phyloP scores from a whole-genome alignment of 2,113 vertebrate genomes.

The Aegotheles bennettii region DNA sequence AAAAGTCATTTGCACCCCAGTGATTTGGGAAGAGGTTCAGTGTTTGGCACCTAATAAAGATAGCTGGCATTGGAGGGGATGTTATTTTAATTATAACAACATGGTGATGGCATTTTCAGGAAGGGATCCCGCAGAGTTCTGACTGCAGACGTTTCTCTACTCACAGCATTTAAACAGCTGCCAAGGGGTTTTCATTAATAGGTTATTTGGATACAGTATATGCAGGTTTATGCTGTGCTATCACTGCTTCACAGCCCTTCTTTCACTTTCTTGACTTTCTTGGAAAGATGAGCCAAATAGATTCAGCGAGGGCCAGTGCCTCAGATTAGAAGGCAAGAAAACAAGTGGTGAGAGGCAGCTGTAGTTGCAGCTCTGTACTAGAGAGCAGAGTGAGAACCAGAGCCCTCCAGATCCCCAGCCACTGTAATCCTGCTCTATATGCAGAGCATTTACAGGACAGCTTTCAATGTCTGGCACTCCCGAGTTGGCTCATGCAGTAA shows the following conservation, averaged over 20 bases:
- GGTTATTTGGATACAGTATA: slow-evolving; percentile 3
- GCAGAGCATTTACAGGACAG: background rate
- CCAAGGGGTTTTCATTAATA: slow-evolving; percentile 45
- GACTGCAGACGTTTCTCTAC: slow-evolving; percentile 39
- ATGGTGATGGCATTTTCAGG: slow-evolving; percentile 38
- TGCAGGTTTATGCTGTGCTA: slow-evolving; percentile 13
- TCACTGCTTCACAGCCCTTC: slow-evolving; percentile 19
- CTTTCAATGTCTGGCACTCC: background rate
- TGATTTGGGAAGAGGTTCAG: slow-evolving; percentile 54
- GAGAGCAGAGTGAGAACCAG: background rate
- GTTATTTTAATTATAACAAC: slow-evolving; percentile 55
- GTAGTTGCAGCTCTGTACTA: background rate
- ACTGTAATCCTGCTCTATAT: background rate
- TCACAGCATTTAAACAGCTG: slow-evolving; percentile 47
- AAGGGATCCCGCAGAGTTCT: slow-evolving; percentile 37
- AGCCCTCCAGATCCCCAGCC: background rate
- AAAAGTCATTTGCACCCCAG: slow-evolving; percentile 39
- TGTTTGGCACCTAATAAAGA: slow-evolving; percentile 41
- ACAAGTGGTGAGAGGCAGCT: background rate
- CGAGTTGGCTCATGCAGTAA: background rate
- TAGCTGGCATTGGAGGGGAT: slow-evolving; percentile 26
- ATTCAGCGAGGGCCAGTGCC: background rate
- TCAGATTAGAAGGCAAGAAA: background rate
- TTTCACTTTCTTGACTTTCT: background rate
- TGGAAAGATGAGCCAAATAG: background rate